These are phyloP conservation scores for Phymastichus coffea DNA, from an alignment of 1,140 invertebrate species.

Conservation along the genomic window DNA sequence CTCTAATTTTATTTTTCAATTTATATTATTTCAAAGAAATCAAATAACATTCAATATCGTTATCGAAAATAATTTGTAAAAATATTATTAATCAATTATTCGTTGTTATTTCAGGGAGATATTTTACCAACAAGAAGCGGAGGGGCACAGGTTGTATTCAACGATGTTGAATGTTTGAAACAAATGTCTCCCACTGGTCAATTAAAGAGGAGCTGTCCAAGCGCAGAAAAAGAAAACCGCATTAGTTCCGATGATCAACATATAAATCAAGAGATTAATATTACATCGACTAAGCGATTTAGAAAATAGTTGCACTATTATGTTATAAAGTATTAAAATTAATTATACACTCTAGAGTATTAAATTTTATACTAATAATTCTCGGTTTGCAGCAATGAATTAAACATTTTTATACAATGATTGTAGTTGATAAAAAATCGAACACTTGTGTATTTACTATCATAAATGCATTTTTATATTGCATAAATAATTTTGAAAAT, in stretches of 20 bases:
- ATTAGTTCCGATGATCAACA: slow-evolving; percentile 5
- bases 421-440: no score
- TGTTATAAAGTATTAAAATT: neutral
- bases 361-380: no score
- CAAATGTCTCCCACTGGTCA: slow-evolving; percentile 73
- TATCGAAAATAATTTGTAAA: no score
- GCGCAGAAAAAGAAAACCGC: slow-evolving; percentile 20
- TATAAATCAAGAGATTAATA: slow-evolving; percentile 4
- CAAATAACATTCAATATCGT: no score
- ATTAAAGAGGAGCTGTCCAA: slow-evolving; percentile 47
- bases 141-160: slow-evolving; percentile 92
- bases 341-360: no score
- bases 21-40: slow-evolving; percentile 23
- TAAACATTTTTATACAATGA: no score
- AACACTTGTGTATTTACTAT: no score
- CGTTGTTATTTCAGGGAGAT: slow-evolving; percentile 67
- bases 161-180: slow-evolving; percentile 89
- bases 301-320: slow-evolving; percentile 8
- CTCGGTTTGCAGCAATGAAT: no score
- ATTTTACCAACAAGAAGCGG: slow-evolving; percentile 89
- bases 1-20: no score
- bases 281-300: slow-evolving; percentile 3
- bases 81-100: no score
- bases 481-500: no score
- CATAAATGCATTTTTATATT: no score